Evolutionary conservation across 2,888 invertebrate species (phyloP), one percentile per base, ranked within the genome.

Genomic region (Caenorhabditis drosophilae): DNA sequence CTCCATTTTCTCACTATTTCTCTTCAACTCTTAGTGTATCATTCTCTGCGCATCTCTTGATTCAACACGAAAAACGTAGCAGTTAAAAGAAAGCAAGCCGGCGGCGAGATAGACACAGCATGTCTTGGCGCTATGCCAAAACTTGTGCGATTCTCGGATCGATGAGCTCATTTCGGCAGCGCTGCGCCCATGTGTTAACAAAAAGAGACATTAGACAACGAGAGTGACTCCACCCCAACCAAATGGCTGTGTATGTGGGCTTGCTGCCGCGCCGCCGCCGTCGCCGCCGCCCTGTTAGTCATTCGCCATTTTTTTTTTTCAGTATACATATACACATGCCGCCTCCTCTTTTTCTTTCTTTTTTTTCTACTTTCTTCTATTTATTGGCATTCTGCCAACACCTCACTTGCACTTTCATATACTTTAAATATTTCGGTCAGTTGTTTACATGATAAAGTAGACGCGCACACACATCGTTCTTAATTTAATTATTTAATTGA

Each of bases 311-410:
- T 23, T 36, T 34, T 26, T 26, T 38, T 48, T 42, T 41, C 22
- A 38, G 9, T 42, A 23, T 48, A 18, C 20, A 27, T 25, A 31
- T 23, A 36, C 45, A 31, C 54, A 36, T n/a, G n/a, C 16, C 18
- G 40, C 7, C n/a, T 7, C 42, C 15, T 16, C 12, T 42, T 11
- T 58, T 51, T 58, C 40, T 15, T 38, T 54, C 38, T 23, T 12
- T 23, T 18, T 18, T 31, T 46, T n/a, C 59, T 60, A 47, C 48
- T 18, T 42, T 34, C 22, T 16, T 12, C 20, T n/a, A 20, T 36
- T 34, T 44, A 38, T 42, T 52, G 51, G 50, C 50, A 41, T 31
- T 26, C 20, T 31, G 41, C 50, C 50, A 50, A 41, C 34, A 18
- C 45, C 20, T 42, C n/a, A n/a, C n/a, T n/a, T 31, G 31, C 31